These are phyloP conservation scores for Steatornis caripensis DNA, from an alignment of 2,113 vertebrate species.

Conservation along the genomic window DNA sequence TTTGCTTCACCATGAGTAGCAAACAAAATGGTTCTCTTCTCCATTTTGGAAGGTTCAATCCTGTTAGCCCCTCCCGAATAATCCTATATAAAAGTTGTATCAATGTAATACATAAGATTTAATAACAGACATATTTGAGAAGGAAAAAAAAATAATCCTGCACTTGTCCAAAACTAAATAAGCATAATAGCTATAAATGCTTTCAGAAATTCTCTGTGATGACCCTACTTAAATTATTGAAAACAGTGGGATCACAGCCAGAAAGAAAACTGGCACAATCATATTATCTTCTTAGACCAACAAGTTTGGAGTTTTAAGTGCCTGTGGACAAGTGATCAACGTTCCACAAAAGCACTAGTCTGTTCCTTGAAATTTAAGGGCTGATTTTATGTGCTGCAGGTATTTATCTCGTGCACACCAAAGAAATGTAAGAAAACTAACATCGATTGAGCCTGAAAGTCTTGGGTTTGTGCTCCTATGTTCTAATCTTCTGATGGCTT, in stretches of 20 bases:
- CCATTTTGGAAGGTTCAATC: neutral
- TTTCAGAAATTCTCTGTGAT: neutral
- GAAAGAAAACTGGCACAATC: neutral
- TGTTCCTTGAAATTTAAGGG: neutral
- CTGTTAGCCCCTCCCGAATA: neutral
- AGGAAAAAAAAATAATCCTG: neutral
- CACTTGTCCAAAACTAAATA: neutral
- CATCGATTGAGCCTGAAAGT: neutral
- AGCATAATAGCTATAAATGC: neutral
- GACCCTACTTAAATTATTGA: neutral
- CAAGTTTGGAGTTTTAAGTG: neutral
- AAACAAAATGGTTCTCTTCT: neutral
- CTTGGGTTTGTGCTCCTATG: neutral
- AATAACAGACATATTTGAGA: neutral
- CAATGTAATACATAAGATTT: neutral
- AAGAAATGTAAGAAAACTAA: neutral
- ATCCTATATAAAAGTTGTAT: neutral
- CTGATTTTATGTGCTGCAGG: neutral
- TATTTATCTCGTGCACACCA: neutral
- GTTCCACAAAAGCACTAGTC: neutral
- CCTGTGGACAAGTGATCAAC: neutral
- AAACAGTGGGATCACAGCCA: neutral
- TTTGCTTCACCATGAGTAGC: neutral
- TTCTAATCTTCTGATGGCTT: neutral
- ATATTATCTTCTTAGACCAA: neutral